phyloP scores from a whole-genome alignment of 2,113 vertebrate genomes.

The Anseranas semipalmata region DNA sequence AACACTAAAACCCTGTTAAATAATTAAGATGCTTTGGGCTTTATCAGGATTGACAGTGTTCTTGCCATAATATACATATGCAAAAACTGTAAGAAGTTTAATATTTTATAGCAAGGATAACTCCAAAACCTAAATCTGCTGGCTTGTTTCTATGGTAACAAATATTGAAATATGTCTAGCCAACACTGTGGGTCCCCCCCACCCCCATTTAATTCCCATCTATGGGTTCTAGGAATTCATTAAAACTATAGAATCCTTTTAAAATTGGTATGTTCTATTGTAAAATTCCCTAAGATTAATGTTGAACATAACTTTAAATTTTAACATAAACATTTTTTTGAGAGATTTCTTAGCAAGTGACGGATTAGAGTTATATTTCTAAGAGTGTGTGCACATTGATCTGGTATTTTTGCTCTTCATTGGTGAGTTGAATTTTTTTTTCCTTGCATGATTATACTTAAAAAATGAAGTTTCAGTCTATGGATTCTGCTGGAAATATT shows the following conservation, averaged over 20 bases:
- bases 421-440: background rate
- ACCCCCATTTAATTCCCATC: constrained; percentile 68
- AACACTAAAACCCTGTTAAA: constrained; percentile 51
- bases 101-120: constrained; percentile 79
- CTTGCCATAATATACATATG: constrained; percentile 64
- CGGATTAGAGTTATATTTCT: constrained; percentile 29
- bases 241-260: constrained; percentile 64
- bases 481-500: constrained; percentile 1
- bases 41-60: constrained; percentile 60
- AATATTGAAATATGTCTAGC: constrained; percentile 76
- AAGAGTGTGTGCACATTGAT: background rate
- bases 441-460: background rate
- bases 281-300: constrained; percentile 62
- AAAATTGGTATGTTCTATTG: constrained; percentile 25
- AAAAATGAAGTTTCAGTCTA: background rate
- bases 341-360: constrained; percentile 33
- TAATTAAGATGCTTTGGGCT: constrained; percentile 63
- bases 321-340: constrained; percentile 64
- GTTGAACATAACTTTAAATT: constrained; percentile 59
- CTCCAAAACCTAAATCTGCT: constrained; percentile 75
- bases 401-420: constrained; percentile 21
- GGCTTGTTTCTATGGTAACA: constrained; percentile 81
- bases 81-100: constrained; percentile 76
- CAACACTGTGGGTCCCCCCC: constrained; percentile 61
- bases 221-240: constrained; percentile 70